Conservation (phyloP, 2,113 vertebrate genomes). For the Semicossyphus pulcher region DNA sequence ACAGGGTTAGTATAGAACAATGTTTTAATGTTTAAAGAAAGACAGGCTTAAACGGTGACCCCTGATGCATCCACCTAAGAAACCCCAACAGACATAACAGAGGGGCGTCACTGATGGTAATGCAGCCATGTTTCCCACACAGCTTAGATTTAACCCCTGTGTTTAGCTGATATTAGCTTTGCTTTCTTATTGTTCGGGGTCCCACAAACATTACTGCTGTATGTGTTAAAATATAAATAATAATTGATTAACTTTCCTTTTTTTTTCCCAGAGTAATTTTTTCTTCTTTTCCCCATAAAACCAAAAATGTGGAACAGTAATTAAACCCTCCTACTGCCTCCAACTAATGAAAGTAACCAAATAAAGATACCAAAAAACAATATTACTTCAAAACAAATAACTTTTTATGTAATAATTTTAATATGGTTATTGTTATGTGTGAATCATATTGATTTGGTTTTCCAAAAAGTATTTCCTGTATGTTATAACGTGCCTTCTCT, state of each 20-base stretch:
- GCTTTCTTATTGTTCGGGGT: neutral
- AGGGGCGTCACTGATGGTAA: neutral
- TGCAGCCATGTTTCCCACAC: neutral
- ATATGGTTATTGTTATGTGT: too few species aligned
- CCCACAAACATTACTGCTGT: neutral
- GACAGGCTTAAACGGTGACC: neutral
- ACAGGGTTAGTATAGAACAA: neutral
- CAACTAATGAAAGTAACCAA: too few species aligned
- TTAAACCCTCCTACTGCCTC: too few species aligned
- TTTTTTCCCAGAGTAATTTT: too few species aligned
- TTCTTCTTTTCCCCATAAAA: too few species aligned
- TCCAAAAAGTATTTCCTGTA: too few species aligned
- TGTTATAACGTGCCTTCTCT: too few species aligned
- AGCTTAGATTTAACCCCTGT: neutral
- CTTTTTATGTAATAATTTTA: too few species aligned
- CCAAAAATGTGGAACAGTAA: too few species aligned
- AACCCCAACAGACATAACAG: neutral
- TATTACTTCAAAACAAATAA: too few species aligned
- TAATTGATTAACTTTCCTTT: neutral
- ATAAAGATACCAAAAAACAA: too few species aligned
- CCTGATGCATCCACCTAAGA: neutral
- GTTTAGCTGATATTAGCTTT: neutral
- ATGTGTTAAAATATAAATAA: neutral
- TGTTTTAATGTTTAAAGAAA: constrained; percentile 6
- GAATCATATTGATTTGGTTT: too few species aligned